Base-by-base conservation (phyloP, 2,797 vertebrate species). In the Lepus oiostolus region DNA sequence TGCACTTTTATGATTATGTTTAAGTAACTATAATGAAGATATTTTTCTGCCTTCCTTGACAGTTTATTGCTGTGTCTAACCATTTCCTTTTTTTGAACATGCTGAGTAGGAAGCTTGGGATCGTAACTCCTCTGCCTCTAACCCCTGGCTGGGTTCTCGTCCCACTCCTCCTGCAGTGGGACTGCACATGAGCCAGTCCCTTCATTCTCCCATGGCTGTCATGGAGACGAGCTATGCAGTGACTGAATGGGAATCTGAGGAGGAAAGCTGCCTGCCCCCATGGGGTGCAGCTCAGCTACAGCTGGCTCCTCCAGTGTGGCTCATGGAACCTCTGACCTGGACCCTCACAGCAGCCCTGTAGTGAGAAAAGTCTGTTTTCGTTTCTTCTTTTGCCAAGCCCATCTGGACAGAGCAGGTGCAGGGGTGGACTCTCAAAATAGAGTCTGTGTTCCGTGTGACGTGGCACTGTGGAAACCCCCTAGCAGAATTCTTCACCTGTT, bases 371-470 rank as follows among this genome's bases (percentile, higher is more conserved):
- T 9, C 28, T 63, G 71, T 95, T 97, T 32, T 97, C 95, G 54
- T 95, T 97, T 97, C 96, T 96, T 90, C 84, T 96, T 97, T 96
- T 63, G 35, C 26, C 22, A n/a, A 65, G 80, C 91, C 85, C 96
- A 97, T 95, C 96, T 97, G 96, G 52, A 12, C 42, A 72, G 70
- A 72, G 75, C 97, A 97, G 97, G 96, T 97, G 96, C 88, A 85
- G 38, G 68, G 86, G 42, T n/a, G 1, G 30, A 17, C 26, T 74
- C 97, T 82, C 74, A 97, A 97, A 97, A 97, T 96, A 97, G 95
- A 95, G 21, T 4, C 30, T 83, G 58, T 72, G 67, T 95, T 96
- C 74, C 68, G 7, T 84, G 87, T 72, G 95, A 95, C 7, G 88
- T 96, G 91, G 95, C 68, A 4, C 22, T 22, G 6, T 86, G 90